A percentile compares a stretch with the other conserved stretches of the same genome.
Evolutionary conservation across 2,113 vertebrate species (phyloP).

Genomic region (Oplegnathus fasciatus): DNA sequence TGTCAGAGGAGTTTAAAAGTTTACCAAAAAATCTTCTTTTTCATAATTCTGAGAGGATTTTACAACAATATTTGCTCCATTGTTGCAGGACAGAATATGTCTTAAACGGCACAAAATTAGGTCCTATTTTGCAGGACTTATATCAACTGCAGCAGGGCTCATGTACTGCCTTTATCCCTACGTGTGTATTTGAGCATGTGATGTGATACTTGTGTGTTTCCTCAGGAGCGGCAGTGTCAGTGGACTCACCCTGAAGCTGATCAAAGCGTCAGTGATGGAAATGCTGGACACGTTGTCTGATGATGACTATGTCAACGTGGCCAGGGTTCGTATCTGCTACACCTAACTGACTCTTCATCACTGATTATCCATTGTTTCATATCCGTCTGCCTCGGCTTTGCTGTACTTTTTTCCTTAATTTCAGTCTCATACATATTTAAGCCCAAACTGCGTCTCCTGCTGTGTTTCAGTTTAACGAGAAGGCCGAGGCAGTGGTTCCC

Average conservation of each 20-base stretch:
- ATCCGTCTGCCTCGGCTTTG: neutral
- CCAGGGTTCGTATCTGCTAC: conserved; percentile 74
- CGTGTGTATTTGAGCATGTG: neutral
- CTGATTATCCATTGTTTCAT: neutral
- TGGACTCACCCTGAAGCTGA: conserved; percentile 96
- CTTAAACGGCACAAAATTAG: neutral
- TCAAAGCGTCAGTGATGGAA: conserved; percentile 97
- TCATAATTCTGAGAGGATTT: neutral
- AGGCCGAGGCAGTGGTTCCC: conserved; percentile 93
- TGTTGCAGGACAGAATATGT: neutral
- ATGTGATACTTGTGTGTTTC: conserved; percentile 27
- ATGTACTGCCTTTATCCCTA: neutral
- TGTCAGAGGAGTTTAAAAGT: neutral
- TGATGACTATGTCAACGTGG: conserved; percentile 87
- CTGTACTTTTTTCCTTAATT: neutral
- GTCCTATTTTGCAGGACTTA: neutral
- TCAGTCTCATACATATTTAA: too few species aligned
- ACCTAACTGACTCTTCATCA: neutral
- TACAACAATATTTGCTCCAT: neutral
- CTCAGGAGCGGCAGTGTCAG: conserved; percentile 98
- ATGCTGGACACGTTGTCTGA: conserved; percentile 98
- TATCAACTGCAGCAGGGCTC: neutral
- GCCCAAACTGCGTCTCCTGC: neutral
- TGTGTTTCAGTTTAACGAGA: conserved; percentile 93
- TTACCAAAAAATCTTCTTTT: neutral